phyloP scores from a whole-genome alignment of 2,113 vertebrate genomes.

The Tachuris rubrigastra region DNA sequence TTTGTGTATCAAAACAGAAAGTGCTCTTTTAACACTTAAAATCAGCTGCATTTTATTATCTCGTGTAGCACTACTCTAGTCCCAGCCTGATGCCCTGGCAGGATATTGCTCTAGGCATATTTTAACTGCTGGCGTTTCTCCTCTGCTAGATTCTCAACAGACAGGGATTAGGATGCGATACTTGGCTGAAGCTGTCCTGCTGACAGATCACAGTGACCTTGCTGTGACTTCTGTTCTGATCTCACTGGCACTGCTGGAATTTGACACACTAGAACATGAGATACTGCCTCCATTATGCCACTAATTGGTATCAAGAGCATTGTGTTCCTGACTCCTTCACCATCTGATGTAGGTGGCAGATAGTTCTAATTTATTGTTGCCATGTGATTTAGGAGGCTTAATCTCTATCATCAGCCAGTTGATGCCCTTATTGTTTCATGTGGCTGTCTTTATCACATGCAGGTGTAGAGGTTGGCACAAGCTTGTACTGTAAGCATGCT shows the following conservation, averaged over 20 bases:
- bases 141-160: background rate
- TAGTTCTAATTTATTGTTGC: slow-evolving; percentile 37
- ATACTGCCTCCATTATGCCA: slow-evolving; percentile 41
- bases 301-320: slow-evolving; percentile 58
- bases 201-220: slow-evolving; percentile 45
- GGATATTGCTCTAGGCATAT: background rate
- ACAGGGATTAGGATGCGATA: slow-evolving; percentile 5
- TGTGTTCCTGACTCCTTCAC: slow-evolving; percentile 48
- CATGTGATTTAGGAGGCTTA: slow-evolving; percentile 44
- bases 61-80: background rate
- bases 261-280: slow-evolving; percentile 57
- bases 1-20: background rate
- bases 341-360: slow-evolving; percentile 43
- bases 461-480: background rate
- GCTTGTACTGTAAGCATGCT: background rate
- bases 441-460: background rate
- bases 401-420: slow-evolving; percentile 41
- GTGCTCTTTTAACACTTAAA: background rate
- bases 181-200: slow-evolving; percentile 31
- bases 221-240: slow-evolving; percentile 58
- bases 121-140: background rate
- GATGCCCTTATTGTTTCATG: slow-evolving; percentile 7
- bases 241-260: slow-evolving; percentile 58
- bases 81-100: background rate
- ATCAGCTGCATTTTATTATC: background rate